Evolutionary conservation across 2,888 invertebrate genomes (phyloP).

Genomic region (Bombylius major): DNA sequence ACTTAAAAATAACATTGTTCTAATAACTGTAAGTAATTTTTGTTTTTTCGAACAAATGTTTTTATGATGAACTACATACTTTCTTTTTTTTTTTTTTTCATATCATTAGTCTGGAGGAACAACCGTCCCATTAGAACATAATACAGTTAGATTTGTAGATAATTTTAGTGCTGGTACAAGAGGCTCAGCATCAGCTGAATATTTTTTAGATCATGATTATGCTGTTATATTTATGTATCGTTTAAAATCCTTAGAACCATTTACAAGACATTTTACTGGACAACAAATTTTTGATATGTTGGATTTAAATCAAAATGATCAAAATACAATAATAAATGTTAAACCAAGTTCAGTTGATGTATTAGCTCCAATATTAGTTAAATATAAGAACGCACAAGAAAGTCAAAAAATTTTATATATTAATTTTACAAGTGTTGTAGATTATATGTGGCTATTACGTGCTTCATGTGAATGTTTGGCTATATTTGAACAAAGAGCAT

Average conservation of each 20-base stretch:
- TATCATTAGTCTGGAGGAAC: constrained; percentile 88
- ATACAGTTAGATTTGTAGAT: constrained; percentile 95
- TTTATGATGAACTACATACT: neutral
- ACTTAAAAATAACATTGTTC: constrained; percentile 54
- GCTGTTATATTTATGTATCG: constrained; percentile 91
- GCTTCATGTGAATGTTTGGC: constrained; percentile 69
- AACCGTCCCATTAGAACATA: constrained; percentile 89
- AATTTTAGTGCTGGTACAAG: constrained; percentile 97
- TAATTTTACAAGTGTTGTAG: constrained; percentile 73
- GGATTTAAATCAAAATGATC: constrained; percentile 43
- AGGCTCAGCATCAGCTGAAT: constrained; percentile 90
- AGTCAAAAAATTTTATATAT: constrained; percentile 60
- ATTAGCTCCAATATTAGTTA: constrained; percentile 54
- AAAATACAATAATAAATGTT: constrained; percentile 53
- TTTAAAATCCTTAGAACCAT: constrained; percentile 81
- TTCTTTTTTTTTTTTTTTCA: constrained; percentile 2
- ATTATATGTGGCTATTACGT: constrained; percentile 83
- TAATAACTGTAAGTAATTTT: constrained; percentile 57
- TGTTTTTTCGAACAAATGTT: neutral
- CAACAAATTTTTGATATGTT: constrained; percentile 71
- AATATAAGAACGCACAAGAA: constrained; percentile 70
- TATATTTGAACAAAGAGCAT: constrained; percentile 49
- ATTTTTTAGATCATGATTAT: constrained; percentile 78
- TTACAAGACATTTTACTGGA: constrained; percentile 71
- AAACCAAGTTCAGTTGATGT: constrained; percentile 60